Conservation (phyloP, 1,140 invertebrate genomes). For the Papilio aristodemus region DNA sequence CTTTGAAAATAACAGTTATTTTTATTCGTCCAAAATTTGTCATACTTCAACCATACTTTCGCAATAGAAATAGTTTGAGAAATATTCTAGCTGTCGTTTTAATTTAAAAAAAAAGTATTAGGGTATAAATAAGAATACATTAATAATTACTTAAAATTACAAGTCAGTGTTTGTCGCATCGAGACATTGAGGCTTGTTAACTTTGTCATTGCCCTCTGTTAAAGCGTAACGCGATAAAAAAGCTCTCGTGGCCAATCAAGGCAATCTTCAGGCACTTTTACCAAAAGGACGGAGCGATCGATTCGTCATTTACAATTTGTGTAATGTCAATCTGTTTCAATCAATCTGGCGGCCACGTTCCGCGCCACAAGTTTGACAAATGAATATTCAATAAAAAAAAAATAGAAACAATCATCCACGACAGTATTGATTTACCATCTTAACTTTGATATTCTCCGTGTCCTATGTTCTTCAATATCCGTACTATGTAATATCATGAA, state of each 20-base stretch:
- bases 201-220: slow-evolving; percentile 49
- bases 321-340: slow-evolving; percentile 73
- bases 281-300: slow-evolving; percentile 61
- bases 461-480: too few relatives aligned
- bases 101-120: too few relatives aligned
- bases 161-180: neutral
- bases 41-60: too few relatives aligned
- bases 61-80: too few relatives aligned
- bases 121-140: too few relatives aligned
- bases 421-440: too few relatives aligned
- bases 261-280: slow-evolving; percentile 59
- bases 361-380: slow-evolving; percentile 15
- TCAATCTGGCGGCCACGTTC: slow-evolving; percentile 38
- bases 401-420: too few relatives aligned
- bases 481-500: too few relatives aligned
- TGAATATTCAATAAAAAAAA: slow-evolving; percentile 3
- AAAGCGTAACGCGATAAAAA: slow-evolving; percentile 48
- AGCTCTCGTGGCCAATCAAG: slow-evolving; percentile 65
- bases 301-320: slow-evolving; percentile 77
- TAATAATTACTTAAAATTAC: neutral
- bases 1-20: too few relatives aligned
- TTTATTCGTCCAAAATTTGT: too few relatives aligned
- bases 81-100: too few relatives aligned
- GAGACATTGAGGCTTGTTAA: slow-evolving; percentile 40
- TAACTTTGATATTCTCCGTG: too few relatives aligned